A percentile compares a stretch with the other conserved stretches of the same genome.
phyloP scores from a whole-genome alignment of 2,113 vertebrate genomes.

The Heteronetta atricapilla region DNA sequence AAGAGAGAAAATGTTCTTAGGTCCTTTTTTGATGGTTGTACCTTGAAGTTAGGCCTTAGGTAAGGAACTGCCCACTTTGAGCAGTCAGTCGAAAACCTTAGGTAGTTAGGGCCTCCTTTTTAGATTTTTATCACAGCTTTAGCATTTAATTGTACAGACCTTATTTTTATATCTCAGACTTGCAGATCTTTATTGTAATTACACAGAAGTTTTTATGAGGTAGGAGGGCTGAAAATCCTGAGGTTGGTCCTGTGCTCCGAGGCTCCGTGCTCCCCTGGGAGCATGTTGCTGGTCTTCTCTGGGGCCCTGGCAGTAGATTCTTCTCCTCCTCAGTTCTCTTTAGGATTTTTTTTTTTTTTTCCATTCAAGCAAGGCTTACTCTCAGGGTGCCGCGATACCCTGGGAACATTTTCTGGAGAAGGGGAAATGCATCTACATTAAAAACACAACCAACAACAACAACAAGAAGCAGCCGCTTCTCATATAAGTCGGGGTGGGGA shows the following conservation, averaged over 20 bases:
- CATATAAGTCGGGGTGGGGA: neutral
- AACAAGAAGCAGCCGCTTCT: neutral
- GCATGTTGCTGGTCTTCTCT: neutral
- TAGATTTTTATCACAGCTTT: neutral
- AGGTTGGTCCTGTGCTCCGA: neutral
- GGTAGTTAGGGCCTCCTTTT: neutral
- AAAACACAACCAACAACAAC: neutral
- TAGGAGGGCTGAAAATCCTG: neutral
- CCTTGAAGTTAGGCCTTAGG: neutral
- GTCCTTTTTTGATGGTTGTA: neutral
- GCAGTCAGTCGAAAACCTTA: neutral
- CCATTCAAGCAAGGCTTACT: neutral
- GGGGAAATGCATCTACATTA: neutral
- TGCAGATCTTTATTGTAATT: neutral
- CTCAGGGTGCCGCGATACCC: neutral
- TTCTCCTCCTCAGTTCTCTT: neutral
- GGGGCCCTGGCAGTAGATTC: neutral
- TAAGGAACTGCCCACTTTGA: neutral
- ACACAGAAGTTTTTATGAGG: neutral
- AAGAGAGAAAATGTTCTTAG: neutral
- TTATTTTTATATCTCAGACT: neutral
- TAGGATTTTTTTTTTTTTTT: neutral
- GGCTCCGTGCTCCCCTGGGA: neutral
- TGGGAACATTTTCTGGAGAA: slow-evolving; percentile 4
- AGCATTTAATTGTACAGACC: neutral